A percentile compares a stretch with the other conserved stretches of the same genome.
Conservation (phyloP, 2,113 vertebrate species). For the Hemiprocne comata region DNA sequence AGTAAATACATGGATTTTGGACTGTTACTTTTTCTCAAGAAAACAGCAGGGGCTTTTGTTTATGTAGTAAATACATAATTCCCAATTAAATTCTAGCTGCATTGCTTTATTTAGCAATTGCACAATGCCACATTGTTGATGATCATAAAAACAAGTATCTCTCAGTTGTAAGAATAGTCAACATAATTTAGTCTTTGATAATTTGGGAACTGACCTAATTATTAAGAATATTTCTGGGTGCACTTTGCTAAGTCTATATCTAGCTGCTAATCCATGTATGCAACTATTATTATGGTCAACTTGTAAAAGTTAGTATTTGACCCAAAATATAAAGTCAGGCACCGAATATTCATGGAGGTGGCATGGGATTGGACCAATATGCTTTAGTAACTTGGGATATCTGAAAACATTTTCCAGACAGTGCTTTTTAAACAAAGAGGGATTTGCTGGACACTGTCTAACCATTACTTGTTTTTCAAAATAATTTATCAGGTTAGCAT, state of each 20-base stretch:
- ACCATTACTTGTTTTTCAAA: background rate
- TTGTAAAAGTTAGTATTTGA: background rate
- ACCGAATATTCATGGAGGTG: background rate
- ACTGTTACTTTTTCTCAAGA: conserved; percentile 63
- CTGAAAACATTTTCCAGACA: background rate
- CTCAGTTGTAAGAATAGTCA: background rate
- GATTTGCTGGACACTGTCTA: background rate
- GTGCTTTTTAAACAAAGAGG: background rate
- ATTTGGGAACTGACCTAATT: background rate
- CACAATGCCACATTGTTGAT: background rate
- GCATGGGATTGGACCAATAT: background rate
- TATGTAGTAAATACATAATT: conserved; percentile 22
- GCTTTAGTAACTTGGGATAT: background rate
- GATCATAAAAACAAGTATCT: background rate
- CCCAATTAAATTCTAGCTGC: conserved; percentile 27
- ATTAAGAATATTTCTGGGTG: background rate
- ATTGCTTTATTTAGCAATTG: conserved; percentile 23
- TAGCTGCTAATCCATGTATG: background rate
- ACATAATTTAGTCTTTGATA: background rate
- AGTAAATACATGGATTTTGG: background rate
- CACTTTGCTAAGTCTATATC: background rate
- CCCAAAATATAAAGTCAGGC: background rate
- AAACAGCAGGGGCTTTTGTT: conserved; percentile 14
- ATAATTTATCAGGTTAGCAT: background rate
- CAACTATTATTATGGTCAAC: background rate